These are phyloP conservation scores for Phalacrocorax carbo DNA, from an alignment of 2,113 vertebrate species.

Conservation along the genomic window DNA sequence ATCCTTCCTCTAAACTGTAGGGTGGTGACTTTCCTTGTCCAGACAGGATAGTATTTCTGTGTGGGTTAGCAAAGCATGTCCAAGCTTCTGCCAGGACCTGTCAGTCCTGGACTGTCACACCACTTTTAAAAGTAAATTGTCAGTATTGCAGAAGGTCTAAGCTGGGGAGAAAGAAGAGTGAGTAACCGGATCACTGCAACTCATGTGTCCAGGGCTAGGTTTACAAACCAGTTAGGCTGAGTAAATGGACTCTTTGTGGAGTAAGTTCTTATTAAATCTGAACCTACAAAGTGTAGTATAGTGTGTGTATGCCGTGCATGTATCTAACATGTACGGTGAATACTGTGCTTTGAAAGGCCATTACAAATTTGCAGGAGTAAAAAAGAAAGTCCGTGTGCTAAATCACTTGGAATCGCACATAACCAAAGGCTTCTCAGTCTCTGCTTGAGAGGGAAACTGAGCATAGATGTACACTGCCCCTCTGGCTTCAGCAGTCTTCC, in stretches of 20 bases:
- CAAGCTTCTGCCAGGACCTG: background rate
- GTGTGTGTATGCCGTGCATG: rapidly evolving
- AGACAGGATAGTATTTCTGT: background rate
- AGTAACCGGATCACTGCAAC: background rate
- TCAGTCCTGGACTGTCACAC: background rate
- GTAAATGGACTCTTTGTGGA: background rate
- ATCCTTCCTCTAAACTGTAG: background rate
- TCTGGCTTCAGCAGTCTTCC: background rate
- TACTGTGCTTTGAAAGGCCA: background rate
- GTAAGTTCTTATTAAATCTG: background rate
- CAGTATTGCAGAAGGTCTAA: background rate
- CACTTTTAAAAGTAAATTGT: background rate
- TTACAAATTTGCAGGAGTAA: background rate
- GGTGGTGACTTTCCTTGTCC: background rate
- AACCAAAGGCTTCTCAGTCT: rapidly evolving
- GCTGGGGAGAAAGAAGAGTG: background rate
- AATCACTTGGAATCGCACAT: background rate
- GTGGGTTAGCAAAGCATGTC: background rate
- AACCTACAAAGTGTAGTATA: rapidly evolving
- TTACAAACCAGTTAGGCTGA: background rate
- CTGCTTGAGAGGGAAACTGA: background rate
- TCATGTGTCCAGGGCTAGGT: background rate
- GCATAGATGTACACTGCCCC: background rate
- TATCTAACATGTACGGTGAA: rapidly evolving
- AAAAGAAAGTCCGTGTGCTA: background rate